These are phyloP conservation scores for Alectoris magna DNA, from an alignment of 2,797 vertebrate genomes.

Conservation along the genomic window DNA sequence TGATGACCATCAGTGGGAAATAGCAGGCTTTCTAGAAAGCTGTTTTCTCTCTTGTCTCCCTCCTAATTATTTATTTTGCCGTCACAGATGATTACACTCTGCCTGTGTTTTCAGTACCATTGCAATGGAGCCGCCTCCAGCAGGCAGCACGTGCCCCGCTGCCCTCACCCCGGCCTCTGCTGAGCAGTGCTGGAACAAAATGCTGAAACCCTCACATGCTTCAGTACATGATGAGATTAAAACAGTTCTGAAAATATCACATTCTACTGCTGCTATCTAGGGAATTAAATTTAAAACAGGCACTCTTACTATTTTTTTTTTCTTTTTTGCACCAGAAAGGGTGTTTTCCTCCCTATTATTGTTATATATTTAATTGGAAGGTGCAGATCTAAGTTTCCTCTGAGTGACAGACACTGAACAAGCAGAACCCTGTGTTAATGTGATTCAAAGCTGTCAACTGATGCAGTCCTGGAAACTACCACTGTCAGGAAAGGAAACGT, in stretches of 20 bases:
- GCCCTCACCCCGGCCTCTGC: background rate
- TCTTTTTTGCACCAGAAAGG: background rate
- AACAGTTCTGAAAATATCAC: background rate
- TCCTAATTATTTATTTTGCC: background rate
- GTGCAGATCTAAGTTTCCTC: background rate
- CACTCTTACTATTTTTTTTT: background rate
- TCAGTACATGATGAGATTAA: background rate
- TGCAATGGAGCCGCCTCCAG: background rate
- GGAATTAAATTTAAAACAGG: background rate
- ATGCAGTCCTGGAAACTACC: background rate
- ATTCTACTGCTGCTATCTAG: background rate
- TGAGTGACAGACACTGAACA: background rate
- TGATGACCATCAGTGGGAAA: background rate
- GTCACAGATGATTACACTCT: background rate
- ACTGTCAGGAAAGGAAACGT: rapidly evolving
- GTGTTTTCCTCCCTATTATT: background rate
- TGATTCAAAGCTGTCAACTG: background rate
- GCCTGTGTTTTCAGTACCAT: background rate
- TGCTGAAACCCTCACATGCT: background rate
- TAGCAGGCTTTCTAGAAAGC: background rate
- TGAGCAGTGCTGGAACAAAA: background rate
- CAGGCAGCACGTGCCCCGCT: background rate
- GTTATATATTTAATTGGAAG: background rate
- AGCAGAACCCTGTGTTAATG: background rate
- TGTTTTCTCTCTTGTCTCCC: background rate